Base-by-base conservation (phyloP, 2,113 vertebrate species). In the Loxodonta africana region DNA sequence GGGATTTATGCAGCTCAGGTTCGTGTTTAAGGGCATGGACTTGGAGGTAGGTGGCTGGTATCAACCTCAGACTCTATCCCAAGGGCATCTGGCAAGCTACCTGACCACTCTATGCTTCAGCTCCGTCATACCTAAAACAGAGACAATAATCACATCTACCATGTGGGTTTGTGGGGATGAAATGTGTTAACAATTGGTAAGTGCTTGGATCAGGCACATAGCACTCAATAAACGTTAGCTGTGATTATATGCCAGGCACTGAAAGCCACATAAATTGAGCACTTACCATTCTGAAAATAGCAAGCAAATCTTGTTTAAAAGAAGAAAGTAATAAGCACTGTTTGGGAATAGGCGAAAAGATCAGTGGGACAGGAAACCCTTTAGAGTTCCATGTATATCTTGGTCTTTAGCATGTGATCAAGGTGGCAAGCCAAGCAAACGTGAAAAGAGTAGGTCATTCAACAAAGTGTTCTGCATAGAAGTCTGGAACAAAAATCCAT, bases 321-420 rank as follows among this genome's bases (percentile, higher is more conserved):
- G 23, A 7, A 63, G 57, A 11, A 46, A 5, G 25, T 63, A 15
- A 2, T 33, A 88, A 60, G 6, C 53, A 28, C 30, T 46, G 4
- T 48, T 17, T 21, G 6, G 21, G 25, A 51, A 65, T 2, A 67
- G 69, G 14, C 0, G 53, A 21, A 15, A 1, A 20, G 1, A 10
- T 11, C 2, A 8, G 6, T 6, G 23, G 4, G 5, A 30, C 62
- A 11, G 18, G 23, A 23, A 10, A 10, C 7, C 30, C 41, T 21
- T 11, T 30, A 5, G 53, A 18, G 11, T 62, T 10, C 12, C 26
- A 10, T 0, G 0, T 4, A 1, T 3, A 10, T 15, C 44, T n/a
- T 6, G 6, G 60, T 12, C 15, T 30, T 48, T 28, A 25, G 30
- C 1, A n/a, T 5, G 2, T 3, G 62, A 28, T 18, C 21, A 2